Evolutionary conservation across 53 echinoderm and acorn worm genomes (phyloP), one percentile per base, ranked within the genome.

Genomic region (Paelopatides confundens): DNA sequence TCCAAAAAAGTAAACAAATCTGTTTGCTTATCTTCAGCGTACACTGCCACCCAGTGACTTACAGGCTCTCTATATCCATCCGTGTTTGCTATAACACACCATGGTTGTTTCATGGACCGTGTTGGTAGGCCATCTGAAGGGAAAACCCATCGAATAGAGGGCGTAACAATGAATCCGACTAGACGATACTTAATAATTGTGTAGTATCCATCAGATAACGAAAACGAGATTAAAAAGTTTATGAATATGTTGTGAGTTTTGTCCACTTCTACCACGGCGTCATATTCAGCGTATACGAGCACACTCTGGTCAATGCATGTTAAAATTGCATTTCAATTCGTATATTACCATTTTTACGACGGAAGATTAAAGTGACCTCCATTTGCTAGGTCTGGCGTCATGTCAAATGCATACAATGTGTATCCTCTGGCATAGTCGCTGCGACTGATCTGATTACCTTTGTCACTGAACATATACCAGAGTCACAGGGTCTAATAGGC

Each of bases 1-100:
- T 15, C 94, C 94, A n/a, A 87, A 92, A 3, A 92, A 94, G 46
- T 94, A 48, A 94, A 94, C 51, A 83, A 92, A 10, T 94, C 90
- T 23, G 35, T 68, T 39, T 48, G 66, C n/a, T 92, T 34, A n/a
- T n/a, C n/a, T n/a, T n/a, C n/a, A n/a, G n/a, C n/a, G n/a, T n/a
- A n/a, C n/a, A n/a, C n/a, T n/a, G 88, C 86, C 48, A 84, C 84
- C 35, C 14, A 87, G 64, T 90, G 90, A 87, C 69, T 89, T 85
- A 30, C 85, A 87, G 76, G 92, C 87, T 37, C 86, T 35, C 14
- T 88, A 74, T 69, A 85, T 89, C 24, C 79, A n/a, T n/a, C n/a
- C n/a, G n/a, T n/a, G n/a, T n/a, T n/a, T n/a, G n/a, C n/a, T n/a
- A n/a, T n/a, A n/a, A 74, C 21, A 74, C 74, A 36, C 37, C 37